These are phyloP conservation scores for Mimas tiliae DNA, from an alignment of 2,888 invertebrate species.

Conservation along the genomic window DNA sequence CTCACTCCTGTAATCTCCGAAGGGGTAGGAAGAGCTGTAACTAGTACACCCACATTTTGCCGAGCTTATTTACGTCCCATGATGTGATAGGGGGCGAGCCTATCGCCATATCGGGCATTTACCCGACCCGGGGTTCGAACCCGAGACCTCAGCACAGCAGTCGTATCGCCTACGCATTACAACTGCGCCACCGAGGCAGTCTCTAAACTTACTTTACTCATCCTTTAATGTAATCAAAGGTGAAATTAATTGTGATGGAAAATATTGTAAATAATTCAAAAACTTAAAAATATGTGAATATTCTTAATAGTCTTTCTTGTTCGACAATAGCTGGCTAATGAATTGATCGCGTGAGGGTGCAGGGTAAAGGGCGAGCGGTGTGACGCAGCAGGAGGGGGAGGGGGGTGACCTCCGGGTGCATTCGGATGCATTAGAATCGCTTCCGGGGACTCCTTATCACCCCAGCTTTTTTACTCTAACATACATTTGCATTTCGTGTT, in stretches of 20 bases:
- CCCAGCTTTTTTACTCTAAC: slow-evolving; percentile 44
- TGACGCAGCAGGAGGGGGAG: slow-evolving; percentile 29
- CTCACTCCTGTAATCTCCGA: too few species aligned
- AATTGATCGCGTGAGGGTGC: slow-evolving; percentile 74
- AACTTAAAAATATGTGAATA: slow-evolving; percentile 27
- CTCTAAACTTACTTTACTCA: too few species aligned
- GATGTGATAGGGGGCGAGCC: too few species aligned
- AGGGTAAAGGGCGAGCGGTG: slow-evolving; percentile 40
- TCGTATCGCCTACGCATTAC: too few species aligned
- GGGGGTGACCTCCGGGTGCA: slow-evolving; percentile 65
- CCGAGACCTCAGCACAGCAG: too few species aligned
- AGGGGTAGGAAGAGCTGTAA: too few species aligned
- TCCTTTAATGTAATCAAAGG: not conserved
- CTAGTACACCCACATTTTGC: too few species aligned
- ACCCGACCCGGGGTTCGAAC: too few species aligned
- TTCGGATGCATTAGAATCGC: slow-evolving; percentile 82
- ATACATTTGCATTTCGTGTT: slow-evolving; percentile 11
- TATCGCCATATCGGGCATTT: too few species aligned
- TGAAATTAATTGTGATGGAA: not conserved
- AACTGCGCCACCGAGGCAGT: too few species aligned
- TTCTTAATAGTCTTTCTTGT: slow-evolving; percentile 7
- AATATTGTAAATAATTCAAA: slow-evolving; percentile 25
- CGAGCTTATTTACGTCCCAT: too few species aligned
- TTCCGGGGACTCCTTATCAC: slow-evolving; percentile 61
- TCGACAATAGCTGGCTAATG: slow-evolving; percentile 57